A percentile compares a stretch with the other conserved stretches of the same genome.
These are phyloP conservation scores for Scelioninae gen. 1 DNA, from an alignment of 2,888 invertebrate species.

Conservation along the genomic window DNA sequence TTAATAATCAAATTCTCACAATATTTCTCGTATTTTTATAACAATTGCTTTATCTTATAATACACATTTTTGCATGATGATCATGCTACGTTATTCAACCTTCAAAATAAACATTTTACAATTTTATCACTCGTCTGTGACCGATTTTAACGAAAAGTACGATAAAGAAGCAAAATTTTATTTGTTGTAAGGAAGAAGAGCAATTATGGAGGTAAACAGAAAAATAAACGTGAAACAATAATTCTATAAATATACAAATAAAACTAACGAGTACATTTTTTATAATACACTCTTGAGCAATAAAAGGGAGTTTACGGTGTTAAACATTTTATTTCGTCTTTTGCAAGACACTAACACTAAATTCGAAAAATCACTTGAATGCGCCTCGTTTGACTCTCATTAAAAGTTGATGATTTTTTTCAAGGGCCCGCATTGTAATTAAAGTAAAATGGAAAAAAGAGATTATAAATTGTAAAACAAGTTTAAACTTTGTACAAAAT, in stretches of 20 bases:
- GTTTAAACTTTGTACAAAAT: constrained; percentile 24
- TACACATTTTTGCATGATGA: constrained; percentile 13
- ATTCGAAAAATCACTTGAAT: background rate
- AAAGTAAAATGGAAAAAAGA: background rate
- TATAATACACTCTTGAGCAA: background rate
- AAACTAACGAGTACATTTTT: background rate
- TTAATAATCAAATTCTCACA: constrained; percentile 20
- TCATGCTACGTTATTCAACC: constrained; percentile 8
- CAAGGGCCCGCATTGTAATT: constrained; percentile 12
- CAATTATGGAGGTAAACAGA: background rate
- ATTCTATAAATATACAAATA: background rate
- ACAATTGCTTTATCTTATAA: constrained; percentile 42
- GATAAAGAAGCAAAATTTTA: background rate
- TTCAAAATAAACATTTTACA: constrained; percentile 27
- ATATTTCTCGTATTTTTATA: constrained; percentile 51
- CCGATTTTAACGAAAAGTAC: too few species aligned
- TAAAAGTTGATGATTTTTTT: constrained; percentile 7
- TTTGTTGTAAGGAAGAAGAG: background rate
- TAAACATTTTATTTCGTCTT: background rate
- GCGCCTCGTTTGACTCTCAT: constrained; percentile 9
- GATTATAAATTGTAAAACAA: constrained; percentile 27
- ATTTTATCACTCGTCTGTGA: background rate
- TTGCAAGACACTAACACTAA: too few species aligned
- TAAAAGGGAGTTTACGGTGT: too few species aligned
- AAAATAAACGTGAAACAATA: background rate